phyloP scores from a whole-genome alignment of 1,140 invertebrate genomes.

The Brachionus angularis region DNA sequence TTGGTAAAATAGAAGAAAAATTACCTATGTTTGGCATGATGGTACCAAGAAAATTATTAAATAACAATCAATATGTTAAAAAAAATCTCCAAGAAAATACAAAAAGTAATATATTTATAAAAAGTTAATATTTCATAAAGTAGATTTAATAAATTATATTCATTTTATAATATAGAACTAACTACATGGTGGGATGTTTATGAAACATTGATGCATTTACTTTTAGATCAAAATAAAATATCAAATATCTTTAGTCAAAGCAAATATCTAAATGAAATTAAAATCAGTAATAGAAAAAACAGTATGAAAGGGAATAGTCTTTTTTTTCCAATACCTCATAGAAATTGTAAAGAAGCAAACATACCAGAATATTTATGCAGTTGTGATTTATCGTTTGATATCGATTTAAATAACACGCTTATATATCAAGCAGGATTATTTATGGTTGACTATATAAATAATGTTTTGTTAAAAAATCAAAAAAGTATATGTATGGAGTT shows the following conservation, averaged over 20 bases:
- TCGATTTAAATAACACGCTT: not conserved
- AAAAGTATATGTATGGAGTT: slow-evolving; percentile 14
- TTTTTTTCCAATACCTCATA: not conserved
- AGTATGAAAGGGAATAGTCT: slow-evolving; percentile 7
- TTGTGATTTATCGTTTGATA: not conserved
- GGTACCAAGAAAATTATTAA: slow-evolving; percentile 19
- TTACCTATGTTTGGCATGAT: slow-evolving; percentile 43
- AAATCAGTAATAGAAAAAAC: slow-evolving; percentile 23
- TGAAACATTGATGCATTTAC: slow-evolving; percentile 8
- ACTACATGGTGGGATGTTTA: slow-evolving; percentile 33
- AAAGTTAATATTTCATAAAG: no score
- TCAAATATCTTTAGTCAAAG: not conserved
- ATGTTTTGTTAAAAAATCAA: slow-evolving; percentile 4
- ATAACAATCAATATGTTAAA: not conserved
- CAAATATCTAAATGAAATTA: not conserved
- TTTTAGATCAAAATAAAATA: not conserved
- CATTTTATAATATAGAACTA: no score
- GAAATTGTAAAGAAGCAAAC: slow-evolving; percentile 1
- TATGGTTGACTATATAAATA: slow-evolving; percentile 27
- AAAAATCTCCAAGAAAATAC: slow-evolving; percentile 21
- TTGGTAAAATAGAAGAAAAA: slow-evolving; percentile 44
- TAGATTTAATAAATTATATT: no score
- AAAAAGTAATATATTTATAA: no score
- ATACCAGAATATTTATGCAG: slow-evolving; percentile 30
- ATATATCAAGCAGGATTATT: not conserved